Percentiles rank a stretch among this genome's conserved stretches.
phyloP scores from a whole-genome alignment of 2,888 invertebrate species.

The Ditula angustiorana region DNA sequence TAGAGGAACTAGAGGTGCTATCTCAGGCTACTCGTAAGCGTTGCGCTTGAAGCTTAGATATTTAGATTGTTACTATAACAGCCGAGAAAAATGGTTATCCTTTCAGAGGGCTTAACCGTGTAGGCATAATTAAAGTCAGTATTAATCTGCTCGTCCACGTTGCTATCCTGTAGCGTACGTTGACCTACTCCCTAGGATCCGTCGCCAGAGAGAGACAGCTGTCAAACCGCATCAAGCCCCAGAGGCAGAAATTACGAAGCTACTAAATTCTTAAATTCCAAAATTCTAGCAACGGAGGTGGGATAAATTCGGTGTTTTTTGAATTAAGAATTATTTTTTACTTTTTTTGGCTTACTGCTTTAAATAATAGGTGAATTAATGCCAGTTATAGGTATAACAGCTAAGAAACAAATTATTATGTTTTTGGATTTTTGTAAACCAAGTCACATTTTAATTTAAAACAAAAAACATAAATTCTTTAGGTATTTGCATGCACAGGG shows the following conservation, averaged over 20 bases:
- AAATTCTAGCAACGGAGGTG: background rate
- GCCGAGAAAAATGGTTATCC: background rate
- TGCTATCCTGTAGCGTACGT: conserved; percentile 19
- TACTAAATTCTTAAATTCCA: background rate
- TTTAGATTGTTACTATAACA: background rate
- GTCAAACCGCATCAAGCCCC: background rate
- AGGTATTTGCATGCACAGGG: too few relatives aligned
- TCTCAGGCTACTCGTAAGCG: too few relatives aligned
- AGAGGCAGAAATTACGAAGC: background rate
- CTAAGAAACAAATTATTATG: too few relatives aligned
- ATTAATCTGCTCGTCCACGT: background rate
- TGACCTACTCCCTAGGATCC: conserved; percentile 32
- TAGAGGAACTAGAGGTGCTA: too few relatives aligned
- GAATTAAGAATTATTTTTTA: too few relatives aligned
- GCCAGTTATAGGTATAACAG: too few relatives aligned
- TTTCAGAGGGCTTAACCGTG: background rate
- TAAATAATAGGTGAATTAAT: too few relatives aligned
- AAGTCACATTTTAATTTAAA: too few relatives aligned
- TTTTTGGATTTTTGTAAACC: too few relatives aligned
- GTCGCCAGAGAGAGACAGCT: conserved; percentile 25
- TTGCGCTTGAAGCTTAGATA: too few relatives aligned
- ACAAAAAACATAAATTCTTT: too few relatives aligned
- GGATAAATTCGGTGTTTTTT: background rate
- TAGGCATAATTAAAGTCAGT: conserved; percentile 1
- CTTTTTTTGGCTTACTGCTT: too few relatives aligned